These are phyloP conservation scores for Euzetes globulus DNA, from an alignment of 2,888 invertebrate species.

Conservation along the genomic window DNA sequence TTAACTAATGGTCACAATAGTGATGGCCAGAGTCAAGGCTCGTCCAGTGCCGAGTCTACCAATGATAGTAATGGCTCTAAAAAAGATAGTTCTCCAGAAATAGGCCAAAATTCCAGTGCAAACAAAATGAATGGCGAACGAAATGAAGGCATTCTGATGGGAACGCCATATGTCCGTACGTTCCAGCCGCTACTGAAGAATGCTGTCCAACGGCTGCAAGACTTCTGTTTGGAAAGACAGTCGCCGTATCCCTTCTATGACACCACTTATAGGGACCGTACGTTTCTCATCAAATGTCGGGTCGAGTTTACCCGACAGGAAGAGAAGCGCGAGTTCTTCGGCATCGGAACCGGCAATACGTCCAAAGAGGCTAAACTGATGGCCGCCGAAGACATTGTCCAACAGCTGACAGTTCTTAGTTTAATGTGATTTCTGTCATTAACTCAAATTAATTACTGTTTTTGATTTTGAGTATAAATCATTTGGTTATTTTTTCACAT, in stretches of 20 bases:
- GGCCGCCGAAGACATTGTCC: background rate
- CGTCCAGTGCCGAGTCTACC: background rate
- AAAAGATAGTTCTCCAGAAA: background rate
- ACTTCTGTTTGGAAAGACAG: background rate
- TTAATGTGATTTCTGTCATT: no score
- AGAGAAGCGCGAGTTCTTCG: background rate
- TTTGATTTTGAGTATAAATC: no score
- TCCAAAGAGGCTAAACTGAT: background rate
- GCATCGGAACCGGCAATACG: background rate
- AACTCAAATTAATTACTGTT: no score
- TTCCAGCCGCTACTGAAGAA: background rate
- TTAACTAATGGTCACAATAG: background rate
- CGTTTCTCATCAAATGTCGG: background rate
- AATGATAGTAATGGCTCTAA: background rate
- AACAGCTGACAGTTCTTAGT: background rate
- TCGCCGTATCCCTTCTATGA: background rate
- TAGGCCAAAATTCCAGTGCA: background rate
- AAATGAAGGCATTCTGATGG: background rate
- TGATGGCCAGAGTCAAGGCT: background rate
- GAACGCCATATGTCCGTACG: background rate
- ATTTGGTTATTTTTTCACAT: no score
- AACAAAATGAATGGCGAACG: background rate
- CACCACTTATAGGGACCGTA: background rate
- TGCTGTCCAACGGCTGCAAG: background rate
- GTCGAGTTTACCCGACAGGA: background rate